Conservation (phyloP, 2,888 invertebrate species). For the Orthosia cruda region DNA sequence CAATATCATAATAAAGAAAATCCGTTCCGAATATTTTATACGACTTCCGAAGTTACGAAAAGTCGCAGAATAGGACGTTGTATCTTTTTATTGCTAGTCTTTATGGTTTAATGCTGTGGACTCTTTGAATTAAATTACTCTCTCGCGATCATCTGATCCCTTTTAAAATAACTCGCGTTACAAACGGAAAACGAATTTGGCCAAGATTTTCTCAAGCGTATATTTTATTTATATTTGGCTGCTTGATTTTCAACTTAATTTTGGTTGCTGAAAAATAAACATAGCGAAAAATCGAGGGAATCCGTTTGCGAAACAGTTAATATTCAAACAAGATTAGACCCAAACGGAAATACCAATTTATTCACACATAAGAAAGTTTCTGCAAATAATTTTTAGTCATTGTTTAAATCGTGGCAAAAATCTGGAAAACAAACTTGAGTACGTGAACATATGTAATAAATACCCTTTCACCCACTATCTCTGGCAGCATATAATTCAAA, state of each 20-base stretch:
- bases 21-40: slow-evolving; percentile 20
- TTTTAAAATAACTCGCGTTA: slow-evolving; percentile 51
- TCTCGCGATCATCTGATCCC: slow-evolving; percentile 53
- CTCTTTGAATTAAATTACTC: slow-evolving; percentile 65
- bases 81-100: slow-evolving; percentile 60
- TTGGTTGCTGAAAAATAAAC: slow-evolving; percentile 21
- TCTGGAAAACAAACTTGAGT: background rate
- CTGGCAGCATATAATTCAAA: slow-evolving; percentile 31
- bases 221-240: slow-evolving; percentile 27
- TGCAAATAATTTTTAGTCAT: background rate
- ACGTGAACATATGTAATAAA: too few species aligned
- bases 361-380: background rate
- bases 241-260: background rate
- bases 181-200: slow-evolving; percentile 37
- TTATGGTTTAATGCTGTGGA: slow-evolving; percentile 57
- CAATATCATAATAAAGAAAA: slow-evolving; percentile 22
- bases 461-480: too few species aligned
- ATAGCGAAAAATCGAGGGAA: background rate
- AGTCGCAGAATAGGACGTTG: slow-evolving; percentile 48
- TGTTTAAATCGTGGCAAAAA: background rate
- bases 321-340: background rate
- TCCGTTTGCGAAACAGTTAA: background rate
- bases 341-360: background rate
- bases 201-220: slow-evolving; percentile 15
- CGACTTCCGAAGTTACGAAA: slow-evolving; percentile 38